Conservation (phyloP, 1,140 invertebrate genomes). For the Heliconius congener region DNA sequence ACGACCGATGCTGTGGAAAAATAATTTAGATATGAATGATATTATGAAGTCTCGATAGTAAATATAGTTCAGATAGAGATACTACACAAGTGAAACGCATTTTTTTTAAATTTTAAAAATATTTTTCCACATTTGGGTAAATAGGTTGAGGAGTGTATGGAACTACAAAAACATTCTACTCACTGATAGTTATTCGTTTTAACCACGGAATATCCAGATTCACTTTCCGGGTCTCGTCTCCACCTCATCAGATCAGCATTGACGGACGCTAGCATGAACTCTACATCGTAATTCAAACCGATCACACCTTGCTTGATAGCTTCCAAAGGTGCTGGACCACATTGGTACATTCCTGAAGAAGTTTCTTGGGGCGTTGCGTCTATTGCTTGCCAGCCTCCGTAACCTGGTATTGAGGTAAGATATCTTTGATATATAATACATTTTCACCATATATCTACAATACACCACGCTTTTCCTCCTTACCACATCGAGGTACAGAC, state of each 20-base stretch:
- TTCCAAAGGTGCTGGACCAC: conserved; percentile 85
- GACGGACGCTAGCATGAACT: conserved; percentile 86
- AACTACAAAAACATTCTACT: conserved; percentile 47
- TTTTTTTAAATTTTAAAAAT: too few relatives aligned
- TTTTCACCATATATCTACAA: too few relatives aligned
- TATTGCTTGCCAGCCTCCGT: conserved; percentile 89
- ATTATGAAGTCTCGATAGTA: not conserved
- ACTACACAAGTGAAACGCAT: too few relatives aligned
- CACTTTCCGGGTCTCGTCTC: conserved; percentile 82
- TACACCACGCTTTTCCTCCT: too few relatives aligned
- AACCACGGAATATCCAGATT: conserved; percentile 84
- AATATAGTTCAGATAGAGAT: not conserved
- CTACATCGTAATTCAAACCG: conserved; percentile 86
- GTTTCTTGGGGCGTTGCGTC: conserved; percentile 89
- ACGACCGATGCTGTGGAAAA: conserved; percentile 85
- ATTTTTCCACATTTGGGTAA: too few relatives aligned
- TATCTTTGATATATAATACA: not conserved
- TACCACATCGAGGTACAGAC: too few relatives aligned
- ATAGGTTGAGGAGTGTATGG: too few relatives aligned
- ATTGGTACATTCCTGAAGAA: conserved; percentile 83
- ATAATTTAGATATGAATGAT: not conserved
- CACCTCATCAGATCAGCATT: conserved; percentile 84
- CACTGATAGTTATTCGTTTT: conserved; percentile 87
- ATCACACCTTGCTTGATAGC: conserved; percentile 88
- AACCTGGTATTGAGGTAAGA: conserved; percentile 71